Base-by-base conservation (phyloP, 2,888 invertebrate genomes). In the Troides helena region DNA sequence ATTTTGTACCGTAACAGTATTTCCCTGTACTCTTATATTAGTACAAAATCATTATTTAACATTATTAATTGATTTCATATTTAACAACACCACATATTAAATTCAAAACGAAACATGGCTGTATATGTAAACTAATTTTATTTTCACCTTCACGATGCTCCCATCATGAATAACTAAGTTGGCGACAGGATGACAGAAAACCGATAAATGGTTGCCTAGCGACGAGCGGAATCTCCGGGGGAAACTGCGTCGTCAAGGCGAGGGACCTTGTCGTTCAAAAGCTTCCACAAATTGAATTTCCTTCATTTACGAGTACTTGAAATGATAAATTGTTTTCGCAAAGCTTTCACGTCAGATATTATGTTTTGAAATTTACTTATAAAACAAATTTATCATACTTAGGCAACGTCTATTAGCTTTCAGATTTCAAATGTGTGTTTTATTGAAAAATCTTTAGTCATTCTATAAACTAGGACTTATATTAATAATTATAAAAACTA, bases 121-220 rank as follows among this genome's bases (percentile, higher is more conserved):
- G 17, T 56, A 1, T 56, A 56, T 4, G 57, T 57, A 57, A 57
- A 21, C n/a, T 21, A 18, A n/a, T 57, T 50, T 50, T 14, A 50
- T 18, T 18, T 21, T 21, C 57, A 60, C 14, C 60, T 60, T 2
- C 36, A n/a, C 18, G 60, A 60, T 36, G 58, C 30, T 60, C 21
- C 25, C 43, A 39, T 61, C 7, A 21, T 43, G 21, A 65, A n/a
- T 21, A 39, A 39, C 14, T 65, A 43, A 65, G 64, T 63, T 39
- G 50, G 60, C 60, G 60, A 60, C 70, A 57, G 65, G 39, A 62
- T 71, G 74, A 72, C 75, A 72, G 72, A 73, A 74, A 74, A 67
- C 68, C 75, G 62, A 72, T 75, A 73, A 71, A 25, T 68, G 56
- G 70, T 61, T 61, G 63, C 66, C 43, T 71, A 59, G 68, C 66